phyloP scores from a whole-genome alignment of 2,888 invertebrate species.

The Ormyrus rosae region DNA sequence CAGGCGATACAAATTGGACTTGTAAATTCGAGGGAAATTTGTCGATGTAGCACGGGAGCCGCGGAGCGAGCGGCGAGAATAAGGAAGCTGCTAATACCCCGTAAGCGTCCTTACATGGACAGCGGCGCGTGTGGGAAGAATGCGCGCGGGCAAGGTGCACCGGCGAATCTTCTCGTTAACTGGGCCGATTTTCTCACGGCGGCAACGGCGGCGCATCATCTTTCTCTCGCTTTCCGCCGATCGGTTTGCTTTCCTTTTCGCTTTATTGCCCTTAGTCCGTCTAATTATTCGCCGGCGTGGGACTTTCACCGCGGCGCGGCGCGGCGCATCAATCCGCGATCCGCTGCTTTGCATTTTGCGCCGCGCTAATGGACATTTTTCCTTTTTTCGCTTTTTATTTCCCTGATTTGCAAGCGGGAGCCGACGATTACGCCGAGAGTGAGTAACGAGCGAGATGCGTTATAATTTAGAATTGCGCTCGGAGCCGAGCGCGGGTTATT shows the following conservation, averaged over 20 bases:
- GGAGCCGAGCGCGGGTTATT: no score
- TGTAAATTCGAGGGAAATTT: constrained; percentile 23
- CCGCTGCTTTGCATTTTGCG: not conserved
- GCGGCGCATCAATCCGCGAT: not conserved
- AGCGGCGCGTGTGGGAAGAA: no score
- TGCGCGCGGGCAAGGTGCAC: not conserved
- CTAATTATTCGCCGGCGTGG: constrained; percentile 48
- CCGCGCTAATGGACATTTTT: not conserved
- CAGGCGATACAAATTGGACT: not conserved
- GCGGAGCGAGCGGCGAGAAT: no score
- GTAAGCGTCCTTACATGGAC: no score
- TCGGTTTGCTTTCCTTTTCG: constrained; percentile 38
- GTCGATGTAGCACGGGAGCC: not conserved
- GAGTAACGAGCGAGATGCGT: no score
- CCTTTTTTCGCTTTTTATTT: not conserved
- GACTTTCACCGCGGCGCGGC: constrained; percentile 44
- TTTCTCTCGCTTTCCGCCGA: constrained; percentile 28
- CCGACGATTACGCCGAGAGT: no score
- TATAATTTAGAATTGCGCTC: no score
- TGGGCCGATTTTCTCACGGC: not conserved
- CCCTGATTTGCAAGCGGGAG: not conserved
- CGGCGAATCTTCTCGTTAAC: not conserved
- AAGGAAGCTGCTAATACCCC: no score
- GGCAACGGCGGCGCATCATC: constrained; percentile 11
- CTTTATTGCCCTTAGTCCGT: constrained; percentile 40